These are phyloP conservation scores for Scelioninae gen. 2 DNA, from an alignment of 2,888 invertebrate species.

Conservation along the genomic window DNA sequence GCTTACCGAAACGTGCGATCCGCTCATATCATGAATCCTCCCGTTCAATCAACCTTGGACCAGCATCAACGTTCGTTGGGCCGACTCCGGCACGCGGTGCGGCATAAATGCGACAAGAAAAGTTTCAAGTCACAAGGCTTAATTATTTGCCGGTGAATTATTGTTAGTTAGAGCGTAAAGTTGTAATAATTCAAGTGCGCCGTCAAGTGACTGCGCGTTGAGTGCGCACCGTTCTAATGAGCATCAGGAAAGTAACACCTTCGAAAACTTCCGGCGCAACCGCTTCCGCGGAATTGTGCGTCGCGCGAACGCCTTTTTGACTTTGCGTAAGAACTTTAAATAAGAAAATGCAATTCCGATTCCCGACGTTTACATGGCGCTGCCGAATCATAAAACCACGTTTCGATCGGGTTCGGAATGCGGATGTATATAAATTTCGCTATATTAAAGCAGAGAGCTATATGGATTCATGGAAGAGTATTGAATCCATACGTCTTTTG, in stretches of 20 bases:
- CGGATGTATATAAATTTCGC: conserved; percentile 54
- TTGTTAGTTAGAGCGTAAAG: conserved; percentile 73
- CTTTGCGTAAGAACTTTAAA: too few relatives aligned
- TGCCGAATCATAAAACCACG: conserved; percentile 45
- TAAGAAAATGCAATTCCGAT: conserved; percentile 35
- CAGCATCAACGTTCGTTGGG: conserved; percentile 30
- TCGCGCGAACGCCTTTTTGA: conserved; percentile 20
- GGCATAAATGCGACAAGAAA: conserved; percentile 58
- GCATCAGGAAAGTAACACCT: conserved; percentile 41
- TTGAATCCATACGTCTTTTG: conserved; percentile 56
- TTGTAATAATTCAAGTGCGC: conserved; percentile 67
- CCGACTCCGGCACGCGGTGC: conserved; percentile 49
- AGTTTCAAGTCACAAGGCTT: conserved; percentile 66
- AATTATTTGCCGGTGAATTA: conserved; percentile 72
- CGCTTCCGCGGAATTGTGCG: conserved; percentile 29
- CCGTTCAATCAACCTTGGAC: conserved; percentile 37
- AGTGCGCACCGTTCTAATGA: conserved; percentile 47
- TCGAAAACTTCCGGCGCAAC: conserved; percentile 18
- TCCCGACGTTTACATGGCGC: conserved; percentile 16
- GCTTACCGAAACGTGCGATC: conserved; percentile 47
- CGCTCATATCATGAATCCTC: conserved; percentile 43
- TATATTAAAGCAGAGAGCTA: conserved; percentile 54
- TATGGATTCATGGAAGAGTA: conserved; percentile 47
- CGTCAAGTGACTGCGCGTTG: conserved; percentile 58
- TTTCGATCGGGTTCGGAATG: conserved; percentile 21